Base-by-base conservation (phyloP, 2,888 invertebrate species). In the Caradrina kadenii region DNA sequence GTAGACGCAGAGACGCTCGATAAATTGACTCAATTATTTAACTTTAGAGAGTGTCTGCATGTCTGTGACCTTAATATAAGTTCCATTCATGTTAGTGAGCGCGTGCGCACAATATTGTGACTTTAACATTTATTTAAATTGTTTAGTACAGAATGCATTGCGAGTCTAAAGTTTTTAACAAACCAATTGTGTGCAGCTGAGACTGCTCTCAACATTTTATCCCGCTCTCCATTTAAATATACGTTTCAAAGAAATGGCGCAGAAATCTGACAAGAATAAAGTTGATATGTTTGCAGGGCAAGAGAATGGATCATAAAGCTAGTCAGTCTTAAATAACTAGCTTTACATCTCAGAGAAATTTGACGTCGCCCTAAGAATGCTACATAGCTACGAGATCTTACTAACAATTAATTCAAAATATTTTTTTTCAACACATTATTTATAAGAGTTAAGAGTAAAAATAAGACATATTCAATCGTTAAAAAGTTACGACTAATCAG, bases 11-110 rank as follows among this genome's bases (percentile, higher is more conserved):
- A 86, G 87, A 86, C 88, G 83, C 87, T 87, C 86, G 81, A 91
- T 89, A 89, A 91, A 92, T 93, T 91, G 91, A 90, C 85, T 90
- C 93, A 93, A 93, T 94, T 92, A 90, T 90, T 87, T 87, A 84
- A 88, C 87, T 88, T 88, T 87, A 86, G 81, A 87, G 86, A 88
- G 79, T 84, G 87, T 85, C 82, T 85, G 86, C 69, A 79, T 83
- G 92, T 92, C 92, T 93, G 91, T 82, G 86, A 85, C 83, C 87
- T 87, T 90, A 92, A 92, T 93, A 86, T 91, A 92, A 91, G 87
- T 80, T 86, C 87, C 90, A 93, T 92, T 92, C 87, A 88, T 80
- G 81, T 87, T 78, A 83, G 73, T 83, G 69, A 79, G 74, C 80
- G 80, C 79, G 79, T 86, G 83, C 84, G 69, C 84, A 82, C 83